Percentiles rank a stretch among this genome's conserved stretches.
These are phyloP conservation scores for Calephelis nemesis DNA, from an alignment of 1,140 invertebrate species.

Conservation along the genomic window DNA sequence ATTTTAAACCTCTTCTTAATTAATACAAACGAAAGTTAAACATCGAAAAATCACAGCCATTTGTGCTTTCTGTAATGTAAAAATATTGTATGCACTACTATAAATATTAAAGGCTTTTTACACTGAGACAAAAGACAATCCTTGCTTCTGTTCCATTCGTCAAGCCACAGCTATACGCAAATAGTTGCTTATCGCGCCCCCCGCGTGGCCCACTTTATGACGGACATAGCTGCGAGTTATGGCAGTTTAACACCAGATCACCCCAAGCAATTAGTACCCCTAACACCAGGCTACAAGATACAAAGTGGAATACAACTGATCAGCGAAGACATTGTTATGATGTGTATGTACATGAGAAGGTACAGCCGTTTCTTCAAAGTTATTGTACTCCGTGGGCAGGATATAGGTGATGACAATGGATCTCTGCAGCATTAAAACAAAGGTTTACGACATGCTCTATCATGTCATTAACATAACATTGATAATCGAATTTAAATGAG, in stretches of 20 bases:
- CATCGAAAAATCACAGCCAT: too few species aligned
- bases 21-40: too few species aligned
- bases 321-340: slow-evolving; percentile 34
- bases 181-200: slow-evolving; percentile 49
- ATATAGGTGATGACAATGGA: slow-evolving; percentile 11
- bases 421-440: slow-evolving; percentile 5
- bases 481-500: slow-evolving; percentile 2
- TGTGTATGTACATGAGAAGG: slow-evolving; percentile 34
- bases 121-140: slow-evolving; percentile 28
- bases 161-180: slow-evolving; percentile 39
- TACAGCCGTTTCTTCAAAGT: slow-evolving; percentile 46
- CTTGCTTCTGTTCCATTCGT: slow-evolving; percentile 29
- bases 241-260: slow-evolving; percentile 8
- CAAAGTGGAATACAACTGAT: not conserved
- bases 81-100: not conserved
- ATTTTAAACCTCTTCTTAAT: too few species aligned
- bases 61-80: too few species aligned
- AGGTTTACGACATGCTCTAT: slow-evolving; percentile 7
- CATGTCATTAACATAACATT: slow-evolving; percentile 4
- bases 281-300: not conserved
- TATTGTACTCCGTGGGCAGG: slow-evolving; percentile 44
- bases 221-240: slow-evolving; percentile 40
- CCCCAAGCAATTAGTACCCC: slow-evolving; percentile 13
- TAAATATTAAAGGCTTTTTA: not conserved
- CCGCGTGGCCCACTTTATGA: slow-evolving; percentile 54